Evolutionary conservation across 1,140 invertebrate genomes (phyloP).

Genomic region (Hylaeus anthracinus): DNA sequence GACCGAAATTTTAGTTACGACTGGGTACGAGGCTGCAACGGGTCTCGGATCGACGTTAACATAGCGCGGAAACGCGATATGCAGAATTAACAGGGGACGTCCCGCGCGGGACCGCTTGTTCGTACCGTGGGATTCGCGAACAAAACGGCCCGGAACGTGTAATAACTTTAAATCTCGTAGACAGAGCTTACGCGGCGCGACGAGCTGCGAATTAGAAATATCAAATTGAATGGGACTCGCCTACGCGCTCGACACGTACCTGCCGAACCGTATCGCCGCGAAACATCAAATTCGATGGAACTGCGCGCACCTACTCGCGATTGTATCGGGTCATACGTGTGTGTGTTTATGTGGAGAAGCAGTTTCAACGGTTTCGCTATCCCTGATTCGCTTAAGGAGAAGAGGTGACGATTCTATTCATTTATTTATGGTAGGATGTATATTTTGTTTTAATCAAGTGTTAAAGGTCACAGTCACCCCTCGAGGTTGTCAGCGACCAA

Average conservation of each 20-base stretch:
- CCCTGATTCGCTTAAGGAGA: conserved; percentile 2
- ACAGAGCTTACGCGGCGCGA: conserved; percentile 10
- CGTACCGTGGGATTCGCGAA: neutral
- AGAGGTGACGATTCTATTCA: no score
- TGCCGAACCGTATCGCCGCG: conserved; percentile 27
- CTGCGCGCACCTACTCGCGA: conserved; percentile 36
- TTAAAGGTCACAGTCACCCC: no score
- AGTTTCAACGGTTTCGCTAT: conserved; percentile 1
- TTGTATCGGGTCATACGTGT: conserved; percentile 16
- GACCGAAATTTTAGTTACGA: no score
- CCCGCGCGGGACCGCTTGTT: neutral
- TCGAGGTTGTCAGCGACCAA: no score
- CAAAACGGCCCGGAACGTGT: neutral
- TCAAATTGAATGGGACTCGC: conserved; percentile 42
- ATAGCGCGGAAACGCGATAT: neutral
- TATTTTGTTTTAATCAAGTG: no score
- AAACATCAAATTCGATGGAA: conserved; percentile 49
- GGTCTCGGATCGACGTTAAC: neutral
- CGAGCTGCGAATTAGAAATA: conserved; percentile 49
- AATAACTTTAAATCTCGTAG: conserved; percentile 40
- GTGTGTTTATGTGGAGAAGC: neutral
- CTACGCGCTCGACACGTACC: conserved; percentile 22
- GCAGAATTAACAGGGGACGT: neutral
- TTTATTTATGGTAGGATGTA: no score
- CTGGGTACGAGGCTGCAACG: no score